Percentiles rank a stretch among this genome's conserved stretches.
phyloP scores from a whole-genome alignment of 2,113 vertebrate species.

The Falcunculus frontatus region DNA sequence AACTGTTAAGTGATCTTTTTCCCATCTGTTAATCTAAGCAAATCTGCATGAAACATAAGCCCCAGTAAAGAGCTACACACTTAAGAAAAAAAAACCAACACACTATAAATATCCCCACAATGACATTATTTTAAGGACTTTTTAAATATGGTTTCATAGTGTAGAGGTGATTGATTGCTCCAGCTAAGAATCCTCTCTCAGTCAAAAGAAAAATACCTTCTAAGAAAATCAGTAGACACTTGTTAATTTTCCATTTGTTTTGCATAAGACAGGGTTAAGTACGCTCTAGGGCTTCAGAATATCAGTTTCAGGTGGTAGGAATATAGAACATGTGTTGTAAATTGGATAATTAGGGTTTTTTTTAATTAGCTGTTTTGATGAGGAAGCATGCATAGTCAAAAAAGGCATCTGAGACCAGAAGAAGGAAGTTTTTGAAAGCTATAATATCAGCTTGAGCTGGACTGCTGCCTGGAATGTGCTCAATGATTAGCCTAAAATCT shows the following conservation, averaged over 20 bases:
- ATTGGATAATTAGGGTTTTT: neutral
- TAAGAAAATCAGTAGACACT: neutral
- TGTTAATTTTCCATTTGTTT: neutral
- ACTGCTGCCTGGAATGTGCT: neutral
- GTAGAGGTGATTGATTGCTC: neutral
- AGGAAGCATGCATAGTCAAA: neutral
- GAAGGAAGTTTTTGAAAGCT: neutral
- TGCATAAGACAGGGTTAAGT: neutral
- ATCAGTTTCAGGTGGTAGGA: neutral
- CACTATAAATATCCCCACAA: neutral
- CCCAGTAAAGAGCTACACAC: neutral
- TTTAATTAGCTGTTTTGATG: slow-evolving; percentile 2
- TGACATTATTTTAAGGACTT: neutral
- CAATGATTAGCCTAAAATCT: neutral
- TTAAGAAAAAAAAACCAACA: neutral
- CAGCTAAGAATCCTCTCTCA: neutral
- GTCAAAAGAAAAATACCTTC: neutral
- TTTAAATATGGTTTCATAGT: neutral
- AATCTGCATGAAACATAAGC: neutral
- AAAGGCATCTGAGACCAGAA: neutral
- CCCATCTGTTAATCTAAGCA: neutral
- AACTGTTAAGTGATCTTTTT: neutral
- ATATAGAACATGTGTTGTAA: neutral
- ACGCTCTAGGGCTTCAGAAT: neutral
- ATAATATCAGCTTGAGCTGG: neutral